Base-by-base conservation (phyloP, 2,888 invertebrate species). In the Yponomeuta cagnagella region DNA sequence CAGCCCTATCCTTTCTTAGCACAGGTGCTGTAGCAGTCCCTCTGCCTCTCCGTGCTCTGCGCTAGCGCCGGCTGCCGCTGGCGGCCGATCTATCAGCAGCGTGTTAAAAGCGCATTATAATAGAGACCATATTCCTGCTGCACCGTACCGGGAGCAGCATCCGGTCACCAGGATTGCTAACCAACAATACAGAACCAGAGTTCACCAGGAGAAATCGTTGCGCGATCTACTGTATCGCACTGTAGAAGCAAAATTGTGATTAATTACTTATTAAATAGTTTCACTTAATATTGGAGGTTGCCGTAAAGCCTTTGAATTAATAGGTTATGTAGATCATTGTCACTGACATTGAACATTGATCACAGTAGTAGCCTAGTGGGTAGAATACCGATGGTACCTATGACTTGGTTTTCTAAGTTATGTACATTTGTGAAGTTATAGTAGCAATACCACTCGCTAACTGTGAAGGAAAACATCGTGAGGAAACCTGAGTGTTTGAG, bases 81-180 rank as follows among this genome's bases (percentile, higher is more conserved):
- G 52, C 52, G 52, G 52, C 52, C 52, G 52, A 58, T 58, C 52
- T 58, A 58, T 58, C 52, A 58, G 52, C 52, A 58, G 15, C 52
- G 15, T 15, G 52, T 58, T 58, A 58, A 58, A 58, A 58, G 52
- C 52, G 52, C 52, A 58, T 58, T 58, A 58, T 58, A 58, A 58
- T 15, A 15, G 15, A 12, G 52, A 58, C 52, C 12, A 58, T 58
- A 58, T 58, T 58, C 52, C 15, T 15, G 52, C 15, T 58, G 52
- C 15, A 15, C 52, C 52, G 52, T 58, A 8, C 52, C 52, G 15
- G 52, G 15, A 58, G 43, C 43, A 43, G 6, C 8, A 43, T 43
- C 43, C 6, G 52, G 52, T 15, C 52, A 15, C 52, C 52, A 15
- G 12, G 1, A 15, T 15, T 12, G 15, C 52, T 15, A 58, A 12